Conservation (phyloP, 1,140 invertebrate species). For the Sesamia nonagrioides region DNA sequence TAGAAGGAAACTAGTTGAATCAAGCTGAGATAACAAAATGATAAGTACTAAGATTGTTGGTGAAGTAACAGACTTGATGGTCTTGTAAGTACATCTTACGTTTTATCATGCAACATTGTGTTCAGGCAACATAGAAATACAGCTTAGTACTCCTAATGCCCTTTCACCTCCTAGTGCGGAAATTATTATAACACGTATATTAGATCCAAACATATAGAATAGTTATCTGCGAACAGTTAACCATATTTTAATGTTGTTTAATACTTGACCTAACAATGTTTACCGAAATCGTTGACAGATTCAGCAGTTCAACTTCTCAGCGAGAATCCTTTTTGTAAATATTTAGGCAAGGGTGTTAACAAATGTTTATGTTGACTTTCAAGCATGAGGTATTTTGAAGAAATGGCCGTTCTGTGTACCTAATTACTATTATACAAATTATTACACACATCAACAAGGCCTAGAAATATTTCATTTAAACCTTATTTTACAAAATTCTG, state of each 20-base stretch:
- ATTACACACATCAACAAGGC: too few relatives aligned
- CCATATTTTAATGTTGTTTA: neutral
- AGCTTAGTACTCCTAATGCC: neutral
- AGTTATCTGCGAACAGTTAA: neutral
- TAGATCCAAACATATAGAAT: too few relatives aligned
- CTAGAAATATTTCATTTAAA: too few relatives aligned
- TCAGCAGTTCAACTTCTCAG: neutral
- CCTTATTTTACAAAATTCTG: too few relatives aligned
- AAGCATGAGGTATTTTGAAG: too few relatives aligned
- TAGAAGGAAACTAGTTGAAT: too few relatives aligned
- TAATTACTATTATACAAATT: neutral
- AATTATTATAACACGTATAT: neutral
- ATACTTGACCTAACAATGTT: constrained; percentile 6
- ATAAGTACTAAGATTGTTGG: too few relatives aligned
- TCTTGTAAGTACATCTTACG: neutral
- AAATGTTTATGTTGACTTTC: constrained; percentile 5
- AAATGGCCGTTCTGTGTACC: too few relatives aligned
- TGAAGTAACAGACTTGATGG: neutral
- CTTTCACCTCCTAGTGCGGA: neutral
- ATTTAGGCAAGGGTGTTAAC: constrained; percentile 1
- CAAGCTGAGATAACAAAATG: too few relatives aligned
- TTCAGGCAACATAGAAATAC: neutral
- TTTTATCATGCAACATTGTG: constrained; percentile 3
- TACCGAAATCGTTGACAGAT: neutral
- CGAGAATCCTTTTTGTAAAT: constrained; percentile 13